phyloP scores from a whole-genome alignment of 2,888 invertebrate species.

The Rhagonycha fulva region DNA sequence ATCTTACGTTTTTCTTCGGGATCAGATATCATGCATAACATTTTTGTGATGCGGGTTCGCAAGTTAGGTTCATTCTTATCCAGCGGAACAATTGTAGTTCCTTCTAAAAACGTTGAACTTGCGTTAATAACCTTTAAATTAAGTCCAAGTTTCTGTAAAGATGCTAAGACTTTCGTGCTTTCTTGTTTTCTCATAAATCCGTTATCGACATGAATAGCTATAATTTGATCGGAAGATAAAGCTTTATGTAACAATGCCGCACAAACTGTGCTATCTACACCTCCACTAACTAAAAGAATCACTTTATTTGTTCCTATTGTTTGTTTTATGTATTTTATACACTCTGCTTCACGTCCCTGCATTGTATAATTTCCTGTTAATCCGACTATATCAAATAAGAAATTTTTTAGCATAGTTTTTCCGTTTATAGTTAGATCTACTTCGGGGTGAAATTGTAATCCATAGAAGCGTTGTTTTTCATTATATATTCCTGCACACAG shows the following conservation, averaged over 20 bases:
- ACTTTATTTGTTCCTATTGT: slow-evolving; percentile 90
- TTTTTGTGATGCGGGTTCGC: slow-evolving; percentile 73
- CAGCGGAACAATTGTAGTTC: slow-evolving; percentile 78
- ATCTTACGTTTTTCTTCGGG: slow-evolving; percentile 98
- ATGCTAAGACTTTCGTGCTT: slow-evolving; percentile 84
- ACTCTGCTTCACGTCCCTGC: slow-evolving; percentile 82
- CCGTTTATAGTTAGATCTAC: slow-evolving; percentile 94
- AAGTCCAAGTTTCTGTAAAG: slow-evolving; percentile 80
- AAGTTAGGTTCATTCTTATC: slow-evolving; percentile 59
- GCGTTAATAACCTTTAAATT: slow-evolving; percentile 75
- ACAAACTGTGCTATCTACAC: slow-evolving; percentile 99
- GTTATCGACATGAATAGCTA: slow-evolving; percentile 97
- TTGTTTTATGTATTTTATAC: slow-evolving; percentile 89
- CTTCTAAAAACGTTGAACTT: slow-evolving; percentile 73
- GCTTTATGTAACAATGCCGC: slow-evolving; percentile 93
- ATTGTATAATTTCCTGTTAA: slow-evolving; percentile 88
- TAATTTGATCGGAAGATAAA: slow-evolving; percentile 85
- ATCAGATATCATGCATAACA: slow-evolving; percentile 82
- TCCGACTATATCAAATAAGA: slow-evolving; percentile 89
- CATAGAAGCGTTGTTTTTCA: slow-evolving; percentile 88
- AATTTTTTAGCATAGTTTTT: slow-evolving; percentile 90
- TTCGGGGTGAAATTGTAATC: slow-evolving; percentile 99
- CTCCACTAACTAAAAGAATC: slow-evolving; percentile 92
- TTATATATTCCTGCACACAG: slow-evolving; percentile 89
- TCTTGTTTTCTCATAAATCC: slow-evolving; percentile 99